phyloP scores from a whole-genome alignment of 2,888 invertebrate genomes.

The Cantharis rufa region DNA sequence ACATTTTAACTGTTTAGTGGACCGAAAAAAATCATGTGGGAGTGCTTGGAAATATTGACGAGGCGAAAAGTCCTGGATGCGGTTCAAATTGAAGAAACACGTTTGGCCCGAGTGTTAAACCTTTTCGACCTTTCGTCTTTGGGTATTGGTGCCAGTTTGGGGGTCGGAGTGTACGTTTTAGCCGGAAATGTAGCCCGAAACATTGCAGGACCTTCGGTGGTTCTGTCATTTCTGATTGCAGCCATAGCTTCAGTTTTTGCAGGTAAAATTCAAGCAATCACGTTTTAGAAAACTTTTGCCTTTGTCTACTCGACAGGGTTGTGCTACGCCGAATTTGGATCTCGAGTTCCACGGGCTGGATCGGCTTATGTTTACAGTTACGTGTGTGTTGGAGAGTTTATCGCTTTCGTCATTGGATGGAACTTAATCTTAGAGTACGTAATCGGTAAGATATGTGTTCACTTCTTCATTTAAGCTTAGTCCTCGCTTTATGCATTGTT shows the following conservation, averaged over 20 bases:
- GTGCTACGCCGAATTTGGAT: conserved; percentile 91
- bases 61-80: conserved; percentile 48
- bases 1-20: not conserved
- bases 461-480: not conserved
- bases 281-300: not conserved
- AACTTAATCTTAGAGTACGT: conserved; percentile 89
- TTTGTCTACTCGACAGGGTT: conserved; percentile 62
- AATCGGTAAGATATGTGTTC: conserved; percentile 62
- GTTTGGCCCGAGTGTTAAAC: conserved; percentile 72
- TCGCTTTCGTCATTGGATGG: conserved; percentile 93
- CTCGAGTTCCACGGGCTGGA: conserved; percentile 84
- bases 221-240: conserved; percentile 83
- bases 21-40: not conserved
- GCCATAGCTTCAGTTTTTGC: conserved; percentile 88
- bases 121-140: conserved; percentile 82
- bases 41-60: conserved; percentile 46
- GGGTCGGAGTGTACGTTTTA: conserved; percentile 89
- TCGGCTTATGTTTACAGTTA: conserved; percentile 94
- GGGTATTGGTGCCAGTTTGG: conserved; percentile 82
- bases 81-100: conserved; percentile 51
- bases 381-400: conserved; percentile 88
- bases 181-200: conserved; percentile 82
- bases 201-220: conserved; percentile 83
- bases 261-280: conserved; percentile 61
- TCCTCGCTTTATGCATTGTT: conserved; percentile 30